phyloP scores from a whole-genome alignment of 2,888 invertebrate genomes.

The Omphaloscelis lunosa region DNA sequence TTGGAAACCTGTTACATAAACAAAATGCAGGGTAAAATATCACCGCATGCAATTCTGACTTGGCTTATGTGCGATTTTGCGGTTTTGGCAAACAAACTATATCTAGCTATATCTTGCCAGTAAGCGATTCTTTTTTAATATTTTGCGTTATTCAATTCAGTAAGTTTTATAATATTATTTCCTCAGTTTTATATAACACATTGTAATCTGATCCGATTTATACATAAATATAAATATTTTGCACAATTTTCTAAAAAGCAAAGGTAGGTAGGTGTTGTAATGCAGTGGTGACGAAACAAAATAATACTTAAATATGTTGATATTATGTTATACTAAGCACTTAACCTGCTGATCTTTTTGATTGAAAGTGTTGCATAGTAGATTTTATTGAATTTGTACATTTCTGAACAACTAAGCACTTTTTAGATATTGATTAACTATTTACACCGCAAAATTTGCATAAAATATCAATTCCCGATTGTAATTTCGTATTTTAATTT shows the following conservation, averaged over 20 bases:
- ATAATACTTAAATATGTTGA: conserved; percentile 3
- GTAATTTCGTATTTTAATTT: neutral
- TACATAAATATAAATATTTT: conserved; percentile 3
- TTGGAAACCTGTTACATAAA: neutral
- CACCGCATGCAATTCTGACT: neutral
- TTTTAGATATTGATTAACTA: neutral
- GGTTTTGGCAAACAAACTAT: neutral
- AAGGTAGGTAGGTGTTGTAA: conserved; percentile 7
- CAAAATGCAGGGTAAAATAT: neutral
- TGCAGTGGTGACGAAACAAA: conserved; percentile 17
- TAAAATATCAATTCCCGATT: neutral
- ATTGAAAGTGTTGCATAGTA: conserved; percentile 32
- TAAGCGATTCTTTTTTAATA: neutral
- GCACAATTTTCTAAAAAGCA: conserved; percentile 2
- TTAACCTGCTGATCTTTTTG: conserved; percentile 47
- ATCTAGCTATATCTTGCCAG: neutral
- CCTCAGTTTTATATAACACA: neutral
- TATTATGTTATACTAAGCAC: neutral
- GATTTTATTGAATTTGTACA: neutral
- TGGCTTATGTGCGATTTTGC: neutral
- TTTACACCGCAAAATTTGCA: neutral
- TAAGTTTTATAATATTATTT: neutral
- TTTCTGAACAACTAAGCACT: neutral
- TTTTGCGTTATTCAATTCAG: neutral
- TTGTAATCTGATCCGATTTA: conserved; percentile 15